A percentile compares a stretch with the other conserved stretches of the same genome.
Evolutionary conservation across 2,888 invertebrate species (phyloP).

Genomic region (Patella pellucida): DNA sequence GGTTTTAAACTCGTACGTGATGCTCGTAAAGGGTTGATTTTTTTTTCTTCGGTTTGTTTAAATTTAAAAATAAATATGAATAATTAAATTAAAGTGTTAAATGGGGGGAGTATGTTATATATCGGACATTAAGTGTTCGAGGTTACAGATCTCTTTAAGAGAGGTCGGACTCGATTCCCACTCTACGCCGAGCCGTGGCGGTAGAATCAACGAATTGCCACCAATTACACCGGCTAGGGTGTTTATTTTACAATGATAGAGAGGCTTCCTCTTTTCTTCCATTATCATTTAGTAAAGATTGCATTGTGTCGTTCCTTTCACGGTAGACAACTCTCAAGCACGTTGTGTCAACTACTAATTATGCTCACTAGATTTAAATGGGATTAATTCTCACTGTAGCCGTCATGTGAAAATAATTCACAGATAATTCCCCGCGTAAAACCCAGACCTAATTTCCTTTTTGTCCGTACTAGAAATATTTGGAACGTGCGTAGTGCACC

Average conservation of each 20-base stretch:
- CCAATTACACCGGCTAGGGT: not conserved
- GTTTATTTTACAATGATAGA: slow-evolving; percentile 2
- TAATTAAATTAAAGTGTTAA: too few relatives aligned
- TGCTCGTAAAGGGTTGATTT: too few relatives aligned
- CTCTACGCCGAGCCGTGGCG: not conserved
- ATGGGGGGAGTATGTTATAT: too few relatives aligned
- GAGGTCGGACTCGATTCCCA: too few relatives aligned
- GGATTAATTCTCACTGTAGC: not conserved
- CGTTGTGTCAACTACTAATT: slow-evolving; percentile 9
- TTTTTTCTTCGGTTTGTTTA: too few relatives aligned
- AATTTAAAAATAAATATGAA: too few relatives aligned
- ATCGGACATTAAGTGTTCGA: too few relatives aligned
- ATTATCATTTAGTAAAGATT: slow-evolving; percentile 2
- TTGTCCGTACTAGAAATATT: slow-evolving; percentile 2
- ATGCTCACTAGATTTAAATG: slow-evolving; percentile 7
- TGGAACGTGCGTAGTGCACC: not conserved
- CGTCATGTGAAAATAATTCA: slow-evolving; percentile 7
- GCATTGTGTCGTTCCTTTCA: not conserved
- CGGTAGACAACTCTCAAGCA: not conserved
- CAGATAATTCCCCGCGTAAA: not conserved
- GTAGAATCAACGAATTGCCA: slow-evolving; percentile 9
- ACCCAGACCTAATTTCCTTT: slow-evolving; percentile 9
- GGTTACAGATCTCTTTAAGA: too few relatives aligned
- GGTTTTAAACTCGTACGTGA: too few relatives aligned
- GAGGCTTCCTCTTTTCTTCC: not conserved